These are phyloP conservation scores for Myrmecobius fasciatus DNA, from an alignment of 2,113 vertebrate genomes.

Conservation along the genomic window DNA sequence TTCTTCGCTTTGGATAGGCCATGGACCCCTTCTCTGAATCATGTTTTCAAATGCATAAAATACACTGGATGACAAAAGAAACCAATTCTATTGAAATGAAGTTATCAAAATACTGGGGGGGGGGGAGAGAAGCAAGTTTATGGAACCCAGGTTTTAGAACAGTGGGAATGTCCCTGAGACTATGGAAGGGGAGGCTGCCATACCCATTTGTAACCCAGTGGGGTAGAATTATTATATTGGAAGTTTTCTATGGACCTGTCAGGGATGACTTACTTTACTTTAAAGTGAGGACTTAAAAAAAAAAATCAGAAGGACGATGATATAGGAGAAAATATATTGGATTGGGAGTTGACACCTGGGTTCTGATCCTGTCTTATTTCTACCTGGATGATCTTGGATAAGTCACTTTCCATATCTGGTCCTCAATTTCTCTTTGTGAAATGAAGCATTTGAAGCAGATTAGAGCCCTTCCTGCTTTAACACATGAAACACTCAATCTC, in stretches of 20 bases:
- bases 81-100: neutral
- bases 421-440: neutral
- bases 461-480: neutral
- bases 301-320: neutral
- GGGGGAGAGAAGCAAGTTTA: neutral
- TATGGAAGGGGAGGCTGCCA: neutral
- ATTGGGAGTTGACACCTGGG: neutral
- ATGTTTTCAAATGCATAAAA: neutral
- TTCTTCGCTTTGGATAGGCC: neutral
- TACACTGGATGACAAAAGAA: neutral
- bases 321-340: neutral
- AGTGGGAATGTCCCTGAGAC: neutral
- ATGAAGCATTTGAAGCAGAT: neutral
- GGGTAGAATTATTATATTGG: neutral
- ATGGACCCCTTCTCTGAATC: neutral
- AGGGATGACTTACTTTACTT: neutral
- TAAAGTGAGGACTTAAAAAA: neutral
- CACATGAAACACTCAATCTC: neutral
- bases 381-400: neutral
- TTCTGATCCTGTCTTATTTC: neutral
- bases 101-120: neutral
- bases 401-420: neutral
- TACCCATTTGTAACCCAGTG: neutral
- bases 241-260: neutral
- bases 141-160: neutral